These are phyloP conservation scores for Drosophila littoralis DNA, from an alignment of 1,140 invertebrate genomes.

Conservation along the genomic window DNA sequence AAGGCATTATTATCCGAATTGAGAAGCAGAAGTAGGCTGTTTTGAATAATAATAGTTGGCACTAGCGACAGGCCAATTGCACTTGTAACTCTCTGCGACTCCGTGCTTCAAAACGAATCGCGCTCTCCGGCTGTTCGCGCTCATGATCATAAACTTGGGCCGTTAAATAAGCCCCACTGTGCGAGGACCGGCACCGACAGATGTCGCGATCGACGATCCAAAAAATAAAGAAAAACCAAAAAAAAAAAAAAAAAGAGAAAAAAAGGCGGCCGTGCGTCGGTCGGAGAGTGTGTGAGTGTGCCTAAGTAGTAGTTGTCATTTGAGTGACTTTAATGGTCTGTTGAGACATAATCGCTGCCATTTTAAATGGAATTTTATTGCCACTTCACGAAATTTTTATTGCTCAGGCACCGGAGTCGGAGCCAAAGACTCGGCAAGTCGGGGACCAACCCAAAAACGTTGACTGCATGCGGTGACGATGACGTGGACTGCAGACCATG, in stretches of 20 bases:
- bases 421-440: conserved; percentile 13
- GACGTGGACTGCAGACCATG: conserved; percentile 33
- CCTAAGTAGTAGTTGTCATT: conserved; percentile 84
- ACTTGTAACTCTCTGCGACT: conserved; percentile 4
- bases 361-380: conserved; percentile 85
- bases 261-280: conserved; percentile 44
- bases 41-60: conserved; percentile 11
- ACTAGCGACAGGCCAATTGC: conserved; percentile 4
- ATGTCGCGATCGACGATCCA: conserved; percentile 75
- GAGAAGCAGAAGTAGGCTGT: background rate
- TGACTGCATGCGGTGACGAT: conserved; percentile 75
- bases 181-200: conserved; percentile 65
- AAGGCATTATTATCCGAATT: too few relatives aligned
- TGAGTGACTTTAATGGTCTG: conserved; percentile 84
- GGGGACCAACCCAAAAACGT: conserved; percentile 38
- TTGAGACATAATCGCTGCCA: conserved; percentile 85
- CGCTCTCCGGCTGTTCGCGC: background rate
- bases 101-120: background rate
- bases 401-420: conserved; percentile 50
- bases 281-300: conserved; percentile 47
- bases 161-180: conserved; percentile 66
- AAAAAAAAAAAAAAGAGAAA: conserved; percentile 18
- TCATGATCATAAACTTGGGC: conserved; percentile 44
- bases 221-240: conserved; percentile 47
- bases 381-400: conserved; percentile 83